Conservation (phyloP, 2,888 invertebrate genomes). For the Drosophila antonietae region DNA sequence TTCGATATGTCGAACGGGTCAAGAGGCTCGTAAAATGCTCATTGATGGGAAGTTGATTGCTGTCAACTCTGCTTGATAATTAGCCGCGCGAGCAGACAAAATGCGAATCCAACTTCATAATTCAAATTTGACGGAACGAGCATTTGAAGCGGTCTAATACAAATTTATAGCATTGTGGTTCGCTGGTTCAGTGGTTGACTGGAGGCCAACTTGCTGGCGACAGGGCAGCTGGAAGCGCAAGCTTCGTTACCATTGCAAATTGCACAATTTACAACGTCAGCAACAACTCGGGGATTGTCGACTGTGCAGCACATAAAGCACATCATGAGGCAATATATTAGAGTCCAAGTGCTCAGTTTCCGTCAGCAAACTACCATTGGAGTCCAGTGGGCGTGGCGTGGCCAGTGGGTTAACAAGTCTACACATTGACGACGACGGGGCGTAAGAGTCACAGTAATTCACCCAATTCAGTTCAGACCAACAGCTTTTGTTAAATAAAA, state of each 20-base stretch:
- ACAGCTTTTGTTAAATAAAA: slow-evolving; percentile 20
- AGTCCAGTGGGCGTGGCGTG: slow-evolving; percentile 12
- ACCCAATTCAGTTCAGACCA: slow-evolving; percentile 9
- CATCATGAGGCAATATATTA: slow-evolving; percentile 67
- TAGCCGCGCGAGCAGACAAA: slow-evolving; percentile 33
- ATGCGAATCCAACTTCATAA: slow-evolving; percentile 54
- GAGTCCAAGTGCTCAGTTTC: slow-evolving; percentile 65
- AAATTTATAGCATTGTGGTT: slow-evolving; percentile 56
- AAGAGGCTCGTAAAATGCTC: slow-evolving; percentile 20
- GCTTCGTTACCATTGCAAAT: slow-evolving; percentile 54
- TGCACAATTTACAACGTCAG: slow-evolving; percentile 50
- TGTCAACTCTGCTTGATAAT: slow-evolving; percentile 38
- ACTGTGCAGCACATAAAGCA: slow-evolving; percentile 56
- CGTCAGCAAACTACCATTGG: slow-evolving; percentile 49
- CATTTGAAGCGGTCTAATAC: slow-evolving; percentile 51
- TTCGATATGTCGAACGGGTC: background rate
- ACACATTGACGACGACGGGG: slow-evolving; percentile 31
- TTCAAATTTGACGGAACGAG: slow-evolving; percentile 63
- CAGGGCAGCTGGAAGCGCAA: slow-evolving; percentile 10
- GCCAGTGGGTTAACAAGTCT: slow-evolving; percentile 44
- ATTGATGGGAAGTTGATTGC: slow-evolving; percentile 45
- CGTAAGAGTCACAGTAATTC: slow-evolving; percentile 6
- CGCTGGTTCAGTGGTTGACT: slow-evolving; percentile 30
- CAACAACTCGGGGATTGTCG: slow-evolving; percentile 29
- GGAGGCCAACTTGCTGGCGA: slow-evolving; percentile 11